A percentile compares a stretch with the other conserved stretches of the same genome.
These are phyloP conservation scores for Pardosa pseudoannulata DNA, from an alignment of 2,888 invertebrate genomes.

Conservation along the genomic window DNA sequence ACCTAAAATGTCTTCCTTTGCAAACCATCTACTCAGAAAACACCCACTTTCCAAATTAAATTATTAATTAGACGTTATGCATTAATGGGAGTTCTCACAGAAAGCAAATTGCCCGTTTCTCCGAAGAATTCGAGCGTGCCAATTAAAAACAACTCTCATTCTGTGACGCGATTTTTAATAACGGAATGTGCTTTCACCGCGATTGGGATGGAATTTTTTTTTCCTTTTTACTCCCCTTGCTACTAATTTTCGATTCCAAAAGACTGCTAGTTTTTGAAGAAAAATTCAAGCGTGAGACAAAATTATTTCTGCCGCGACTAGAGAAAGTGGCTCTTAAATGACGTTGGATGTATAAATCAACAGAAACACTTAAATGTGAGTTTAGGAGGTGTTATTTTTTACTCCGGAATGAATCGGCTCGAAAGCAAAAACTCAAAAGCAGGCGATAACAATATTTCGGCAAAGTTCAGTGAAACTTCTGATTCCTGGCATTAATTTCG, in stretches of 20 bases:
- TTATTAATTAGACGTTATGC: slow-evolving; percentile 54
- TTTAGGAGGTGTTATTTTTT: slow-evolving; percentile 3
- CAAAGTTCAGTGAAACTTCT: no score
- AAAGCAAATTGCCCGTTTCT: slow-evolving; percentile 36
- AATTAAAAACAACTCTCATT: slow-evolving; percentile 62
- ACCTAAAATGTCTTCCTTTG: not conserved
- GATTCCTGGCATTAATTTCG: no score
- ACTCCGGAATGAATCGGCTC: slow-evolving; percentile 1
- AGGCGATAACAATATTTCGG: no score
- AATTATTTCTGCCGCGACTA: slow-evolving; percentile 48
- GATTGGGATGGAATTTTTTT: slow-evolving; percentile 36
- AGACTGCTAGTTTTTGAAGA: slow-evolving; percentile 22
- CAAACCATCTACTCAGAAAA: not conserved
- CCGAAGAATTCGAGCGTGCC: slow-evolving; percentile 25
- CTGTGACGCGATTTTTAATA: slow-evolving; percentile 53
- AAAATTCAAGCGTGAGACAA: slow-evolving; percentile 38
- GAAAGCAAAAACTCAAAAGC: not conserved
- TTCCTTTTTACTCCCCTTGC: not conserved
- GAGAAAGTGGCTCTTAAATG: slow-evolving; percentile 38
- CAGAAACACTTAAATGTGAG: slow-evolving; percentile 26
- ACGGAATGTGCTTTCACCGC: slow-evolving; percentile 54
- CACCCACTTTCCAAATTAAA: slow-evolving; percentile 44
- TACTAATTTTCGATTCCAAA: not conserved
- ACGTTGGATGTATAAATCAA: slow-evolving; percentile 59
- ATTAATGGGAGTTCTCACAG: slow-evolving; percentile 32